Base-by-base conservation (phyloP, 2,888 invertebrate genomes). In the Nyleta sp. region DNA sequence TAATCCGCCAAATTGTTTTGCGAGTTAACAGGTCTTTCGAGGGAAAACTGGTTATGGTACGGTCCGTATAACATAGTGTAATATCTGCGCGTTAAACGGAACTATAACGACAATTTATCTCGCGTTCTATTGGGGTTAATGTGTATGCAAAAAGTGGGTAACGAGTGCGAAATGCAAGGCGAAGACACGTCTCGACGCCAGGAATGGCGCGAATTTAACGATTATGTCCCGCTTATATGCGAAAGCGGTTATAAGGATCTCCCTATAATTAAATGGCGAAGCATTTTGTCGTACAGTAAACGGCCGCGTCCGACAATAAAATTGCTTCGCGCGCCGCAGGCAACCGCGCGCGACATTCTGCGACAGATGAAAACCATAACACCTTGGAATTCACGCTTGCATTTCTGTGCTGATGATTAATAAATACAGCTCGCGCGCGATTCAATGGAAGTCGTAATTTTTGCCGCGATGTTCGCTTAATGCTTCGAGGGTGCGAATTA, bases 211-310 rank as follows among this genome's bases (percentile, higher is more conserved):
- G 74, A 82, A 78, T 82, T 83, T 82, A 79, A 81, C 81, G 83
- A 83, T 83, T 81, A 83, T 80, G 72, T 77, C 70, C 67, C 42
- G 72, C 44, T 62, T 40, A 53, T 72, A 55, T 48, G 53, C 64
- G 42, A 52, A 52, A 35, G 28, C 52, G 59, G 70, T 71, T 74
- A 48, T 65, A 60, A 42, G 71, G 24, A 60, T 55, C 42, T 46
- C 65, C 71, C 75, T 75, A 80, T 82, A 85, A 84, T 84, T 84
- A 83, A 84, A 83, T 76, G 48, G 73, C 74, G 72, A 81, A 80
- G 81, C 81, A 82, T 81, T 83, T 80, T 74, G 75, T 71, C 60
- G 46, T 35, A 28, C 50, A 62, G 35, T 46, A 55, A 74, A 68
- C 42, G 53, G 46, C 18, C 44, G 68, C 31, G 24, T n/a, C 59